A percentile compares a stretch with the other conserved stretches of the same genome.
Conservation (phyloP, 1,140 invertebrate genomes). For the Zaprionus africanus region DNA sequence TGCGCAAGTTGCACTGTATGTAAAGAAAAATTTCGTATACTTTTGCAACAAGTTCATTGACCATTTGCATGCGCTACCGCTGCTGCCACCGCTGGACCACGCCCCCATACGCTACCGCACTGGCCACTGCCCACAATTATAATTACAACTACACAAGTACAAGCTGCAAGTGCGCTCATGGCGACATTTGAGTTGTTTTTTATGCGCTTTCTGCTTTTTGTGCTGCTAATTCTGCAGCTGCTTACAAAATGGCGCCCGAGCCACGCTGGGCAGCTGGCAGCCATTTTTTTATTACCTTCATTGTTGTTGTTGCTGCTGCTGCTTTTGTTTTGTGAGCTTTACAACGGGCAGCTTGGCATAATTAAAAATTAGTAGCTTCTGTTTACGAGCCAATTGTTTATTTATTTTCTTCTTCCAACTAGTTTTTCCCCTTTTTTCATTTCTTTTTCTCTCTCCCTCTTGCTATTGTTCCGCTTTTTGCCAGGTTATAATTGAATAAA, state of each 20-base stretch:
- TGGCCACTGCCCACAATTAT: slow-evolving; percentile 12
- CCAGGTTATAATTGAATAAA: slow-evolving; percentile 56
- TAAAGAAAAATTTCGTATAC: neutral
- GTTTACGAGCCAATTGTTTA: slow-evolving; percentile 64
- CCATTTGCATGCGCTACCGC: slow-evolving; percentile 42
- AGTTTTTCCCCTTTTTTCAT: neutral
- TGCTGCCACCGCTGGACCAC: slow-evolving; percentile 57
- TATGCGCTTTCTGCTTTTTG: slow-evolving; percentile 44
- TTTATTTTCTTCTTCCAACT: slow-evolving; percentile 21
- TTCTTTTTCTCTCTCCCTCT: slow-evolving; percentile 1
- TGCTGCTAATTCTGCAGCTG: slow-evolving; percentile 52
- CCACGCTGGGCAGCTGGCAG: slow-evolving; percentile 57
- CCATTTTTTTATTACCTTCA: slow-evolving; percentile 44
- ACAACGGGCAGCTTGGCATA: slow-evolving; percentile 65
- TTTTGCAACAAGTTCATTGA: slow-evolving; percentile 67
- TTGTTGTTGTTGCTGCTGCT: slow-evolving; percentile 14
- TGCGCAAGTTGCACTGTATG: neutral
- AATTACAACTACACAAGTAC: slow-evolving; percentile 24
- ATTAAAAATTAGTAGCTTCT: slow-evolving; percentile 70
- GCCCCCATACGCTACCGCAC: slow-evolving; percentile 33
- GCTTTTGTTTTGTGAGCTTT: slow-evolving; percentile 23
- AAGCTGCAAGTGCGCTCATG: slow-evolving; percentile 47
- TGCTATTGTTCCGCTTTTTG: slow-evolving; percentile 13
- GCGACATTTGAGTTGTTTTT: slow-evolving; percentile 60
- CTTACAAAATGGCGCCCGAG: slow-evolving; percentile 69